Conservation (phyloP, 2,797 vertebrate species). For the Phyllotis vaccarum region DNA sequence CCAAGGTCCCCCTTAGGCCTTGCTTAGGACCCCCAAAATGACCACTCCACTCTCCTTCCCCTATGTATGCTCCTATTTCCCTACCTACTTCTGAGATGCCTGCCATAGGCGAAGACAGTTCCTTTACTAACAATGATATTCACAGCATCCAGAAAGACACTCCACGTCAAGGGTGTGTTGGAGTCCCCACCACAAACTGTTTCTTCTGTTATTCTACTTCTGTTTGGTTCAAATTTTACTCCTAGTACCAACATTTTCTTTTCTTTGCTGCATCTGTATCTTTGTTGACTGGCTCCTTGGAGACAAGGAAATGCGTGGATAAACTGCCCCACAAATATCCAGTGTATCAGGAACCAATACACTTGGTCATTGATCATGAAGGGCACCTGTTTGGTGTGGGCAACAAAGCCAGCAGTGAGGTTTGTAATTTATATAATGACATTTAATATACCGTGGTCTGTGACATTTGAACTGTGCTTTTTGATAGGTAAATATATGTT, state of each 20-base stretch:
- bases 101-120: too few relatives aligned
- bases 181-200: neutral
- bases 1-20: too few relatives aligned
- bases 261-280: neutral
- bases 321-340: neutral
- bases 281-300: slow-evolving; percentile 20
- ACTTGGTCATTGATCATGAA: neutral
- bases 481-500: slow-evolving; percentile 14
- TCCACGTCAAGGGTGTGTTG: too few relatives aligned
- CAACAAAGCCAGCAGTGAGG: slow-evolving; percentile 7
- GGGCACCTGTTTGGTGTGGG: neutral
- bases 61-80: too few relatives aligned
- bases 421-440: slow-evolving; percentile 25
- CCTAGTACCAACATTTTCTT: slow-evolving; percentile 11
- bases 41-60: too few relatives aligned
- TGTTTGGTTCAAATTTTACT: neutral
- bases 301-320: slow-evolving; percentile 3
- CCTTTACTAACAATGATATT: too few relatives aligned
- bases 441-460: neutral
- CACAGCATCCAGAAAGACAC: too few relatives aligned
- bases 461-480: slow-evolving; percentile 8
- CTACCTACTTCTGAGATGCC: too few relatives aligned
- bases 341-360: neutral
- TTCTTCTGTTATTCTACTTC: slow-evolving; percentile 30
- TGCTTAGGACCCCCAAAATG: too few relatives aligned